Percentiles rank a stretch among this genome's conserved stretches.
Evolutionary conservation across 2,797 vertebrate genomes (phyloP).

Genomic region (Pseudopleuronectes americanus): DNA sequence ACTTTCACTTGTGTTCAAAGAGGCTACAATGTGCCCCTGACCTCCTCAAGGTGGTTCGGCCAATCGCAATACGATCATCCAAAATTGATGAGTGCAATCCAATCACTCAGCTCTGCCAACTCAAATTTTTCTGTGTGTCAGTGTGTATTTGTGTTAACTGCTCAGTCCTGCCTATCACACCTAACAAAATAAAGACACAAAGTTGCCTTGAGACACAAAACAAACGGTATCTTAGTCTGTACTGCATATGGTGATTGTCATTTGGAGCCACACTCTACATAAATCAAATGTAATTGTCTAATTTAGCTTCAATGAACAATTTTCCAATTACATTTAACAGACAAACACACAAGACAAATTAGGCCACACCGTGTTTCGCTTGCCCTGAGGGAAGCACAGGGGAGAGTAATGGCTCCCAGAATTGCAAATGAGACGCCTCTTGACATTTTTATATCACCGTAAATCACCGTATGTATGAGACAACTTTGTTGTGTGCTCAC

Average conservation of each 20-base stretch:
- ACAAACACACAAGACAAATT: constrained; percentile 53
- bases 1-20: no score
- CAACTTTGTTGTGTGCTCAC: constrained; percentile 45
- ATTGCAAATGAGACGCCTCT: constrained; percentile 64
- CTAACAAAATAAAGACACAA: constrained; percentile 20
- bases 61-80: not conserved
- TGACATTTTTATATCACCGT: constrained; percentile 70
- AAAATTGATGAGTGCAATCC: not conserved
- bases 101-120: no score
- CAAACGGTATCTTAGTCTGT: no score
- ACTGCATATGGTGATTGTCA: no score
- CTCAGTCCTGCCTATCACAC: not conserved
- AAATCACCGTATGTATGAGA: constrained; percentile 54
- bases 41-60: not conserved
- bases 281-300: constrained; percentile 42
- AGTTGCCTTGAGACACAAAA: not conserved
- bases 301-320: constrained; percentile 43
- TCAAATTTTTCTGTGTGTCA: not conserved
- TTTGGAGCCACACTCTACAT: no score
- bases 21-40: not conserved
- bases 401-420: constrained; percentile 57
- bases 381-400: constrained; percentile 30
- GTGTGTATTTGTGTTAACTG: constrained; percentile 1
- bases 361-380: constrained; percentile 42
- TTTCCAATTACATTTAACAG: constrained; percentile 49